Percentiles rank a stretch among this genome's conserved stretches.
These are phyloP conservation scores for Australoheros scitulus DNA, from an alignment of 2,113 vertebrate genomes.

Conservation along the genomic window DNA sequence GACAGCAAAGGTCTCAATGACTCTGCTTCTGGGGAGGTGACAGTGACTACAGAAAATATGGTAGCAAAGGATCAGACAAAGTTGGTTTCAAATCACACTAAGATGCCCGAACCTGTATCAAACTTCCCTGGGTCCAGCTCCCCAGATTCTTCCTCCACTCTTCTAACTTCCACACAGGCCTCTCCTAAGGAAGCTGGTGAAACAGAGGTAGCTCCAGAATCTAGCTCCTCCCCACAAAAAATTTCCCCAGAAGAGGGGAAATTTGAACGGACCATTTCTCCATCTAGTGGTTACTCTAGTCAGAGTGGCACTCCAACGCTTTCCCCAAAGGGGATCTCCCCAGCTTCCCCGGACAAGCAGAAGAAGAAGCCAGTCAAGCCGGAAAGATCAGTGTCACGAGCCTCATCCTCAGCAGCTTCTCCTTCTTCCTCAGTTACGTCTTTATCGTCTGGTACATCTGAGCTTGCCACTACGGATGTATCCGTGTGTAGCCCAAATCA, in stretches of 20 bases:
- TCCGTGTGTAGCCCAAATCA: conserved; percentile 43
- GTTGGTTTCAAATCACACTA: conserved; percentile 6
- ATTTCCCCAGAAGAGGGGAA: conserved; percentile 59
- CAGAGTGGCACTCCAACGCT: conserved; percentile 94
- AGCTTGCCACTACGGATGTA: conserved; percentile 68
- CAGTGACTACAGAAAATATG: conserved; percentile 44
- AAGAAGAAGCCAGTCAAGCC: conserved; percentile 85
- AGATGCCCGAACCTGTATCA: conserved; percentile 8
- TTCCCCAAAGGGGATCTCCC: conserved; percentile 83
- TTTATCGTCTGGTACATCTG: conserved; percentile 85
- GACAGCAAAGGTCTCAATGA: conserved; percentile 43
- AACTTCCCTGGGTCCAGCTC: conserved; percentile 44
- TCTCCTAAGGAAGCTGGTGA: conserved; percentile 40
- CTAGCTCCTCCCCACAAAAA: conserved; percentile 77
- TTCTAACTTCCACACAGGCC: conserved; percentile 52
- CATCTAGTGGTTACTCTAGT: conserved; percentile 97
- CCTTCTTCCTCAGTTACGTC: conserved; percentile 89
- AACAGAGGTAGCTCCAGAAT: conserved; percentile 67
- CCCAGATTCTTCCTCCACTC: conserved; percentile 51
- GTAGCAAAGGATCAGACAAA: conserved; percentile 60
- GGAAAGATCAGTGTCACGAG: conserved; percentile 80
- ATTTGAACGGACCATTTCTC: conserved; percentile 91
- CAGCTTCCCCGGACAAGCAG: conserved; percentile 81
- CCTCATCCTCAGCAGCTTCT: conserved; percentile 83
- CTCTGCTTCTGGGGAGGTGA: conserved; percentile 15